A percentile compares a stretch with the other conserved stretches of the same genome.
phyloP scores from a whole-genome alignment of 2,797 vertebrate genomes.

The Cyclura pinguis region DNA sequence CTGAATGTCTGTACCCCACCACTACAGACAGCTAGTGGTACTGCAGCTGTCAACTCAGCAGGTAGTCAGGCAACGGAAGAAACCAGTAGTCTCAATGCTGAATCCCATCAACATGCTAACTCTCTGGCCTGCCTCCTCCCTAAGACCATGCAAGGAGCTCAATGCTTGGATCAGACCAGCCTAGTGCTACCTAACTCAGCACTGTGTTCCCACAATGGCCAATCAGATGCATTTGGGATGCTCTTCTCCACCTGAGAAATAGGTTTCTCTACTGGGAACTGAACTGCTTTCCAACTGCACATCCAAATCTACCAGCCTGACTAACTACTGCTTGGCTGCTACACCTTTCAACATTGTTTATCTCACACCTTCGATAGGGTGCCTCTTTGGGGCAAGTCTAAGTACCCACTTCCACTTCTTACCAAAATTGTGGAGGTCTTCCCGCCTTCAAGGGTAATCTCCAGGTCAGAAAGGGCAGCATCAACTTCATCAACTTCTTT shows the following conservation, averaged over 20 bases:
- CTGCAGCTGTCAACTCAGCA: background rate
- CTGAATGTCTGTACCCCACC: background rate
- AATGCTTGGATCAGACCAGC: too few relatives aligned
- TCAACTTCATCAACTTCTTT: conserved; percentile 99
- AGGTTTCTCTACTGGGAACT: background rate
- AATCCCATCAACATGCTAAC: too few relatives aligned
- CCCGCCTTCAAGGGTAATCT: conserved; percentile 97
- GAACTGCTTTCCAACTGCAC: background rate
- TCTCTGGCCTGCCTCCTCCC: background rate
- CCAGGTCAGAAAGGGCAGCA: conserved; percentile 95
- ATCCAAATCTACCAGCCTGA: background rate
- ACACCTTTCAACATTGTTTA: background rate
- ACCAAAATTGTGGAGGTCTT: conserved; percentile 97
- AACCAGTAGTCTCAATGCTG: background rate
- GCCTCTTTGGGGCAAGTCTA: background rate
- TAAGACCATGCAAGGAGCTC: background rate
- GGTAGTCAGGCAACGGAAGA: background rate
- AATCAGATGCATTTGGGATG: too few relatives aligned
- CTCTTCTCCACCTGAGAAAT: background rate
- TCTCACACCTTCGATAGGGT: background rate
- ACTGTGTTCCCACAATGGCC: too few relatives aligned
- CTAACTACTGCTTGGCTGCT: background rate
- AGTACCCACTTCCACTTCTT: conserved; percentile 42
- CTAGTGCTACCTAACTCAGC: too few relatives aligned
- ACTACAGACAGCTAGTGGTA: background rate